Percentiles rank a stretch among this genome's conserved stretches.
phyloP scores from a whole-genome alignment of 2,113 vertebrate species.

The Paralichthys olivaceus region DNA sequence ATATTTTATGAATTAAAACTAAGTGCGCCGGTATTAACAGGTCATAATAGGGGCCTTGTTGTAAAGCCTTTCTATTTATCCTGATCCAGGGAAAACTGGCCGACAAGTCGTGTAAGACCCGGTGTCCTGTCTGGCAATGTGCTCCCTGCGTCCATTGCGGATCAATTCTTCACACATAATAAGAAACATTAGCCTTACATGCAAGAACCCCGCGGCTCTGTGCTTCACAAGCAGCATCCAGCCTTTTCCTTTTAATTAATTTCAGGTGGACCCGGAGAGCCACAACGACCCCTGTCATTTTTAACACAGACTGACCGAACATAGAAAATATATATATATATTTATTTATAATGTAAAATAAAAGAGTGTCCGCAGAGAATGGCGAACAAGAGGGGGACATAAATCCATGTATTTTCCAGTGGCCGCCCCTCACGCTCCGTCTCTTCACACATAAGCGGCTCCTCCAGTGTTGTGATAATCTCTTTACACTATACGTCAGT shows the following conservation, averaged over 20 bases:
- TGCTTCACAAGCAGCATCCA: slow-evolving; percentile 42
- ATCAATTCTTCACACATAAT: slow-evolving; percentile 85
- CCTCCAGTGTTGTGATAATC: slow-evolving; percentile 84
- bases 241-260: slow-evolving; percentile 60
- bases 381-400: slow-evolving; percentile 74
- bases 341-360: neutral
- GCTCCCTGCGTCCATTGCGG: slow-evolving; percentile 73
- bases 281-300: slow-evolving; percentile 23
- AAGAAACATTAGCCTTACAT: slow-evolving; percentile 82
- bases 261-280: slow-evolving; percentile 61
- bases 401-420: slow-evolving; percentile 82
- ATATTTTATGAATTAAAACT: slow-evolving; percentile 43
- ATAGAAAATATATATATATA: slow-evolving; percentile 2
- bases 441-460: slow-evolving; percentile 79
- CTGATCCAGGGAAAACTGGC: slow-evolving; percentile 40
- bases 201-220: slow-evolving; percentile 57
- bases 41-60: slow-evolving; percentile 25
- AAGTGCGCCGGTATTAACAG: neutral
- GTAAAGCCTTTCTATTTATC: slow-evolving; percentile 20
- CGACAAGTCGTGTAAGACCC: slow-evolving; percentile 42
- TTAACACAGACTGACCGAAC: neutral
- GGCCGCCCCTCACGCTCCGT: slow-evolving; percentile 60
- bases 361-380: slow-evolving; percentile 51
- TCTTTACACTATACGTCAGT: slow-evolving; percentile 83
- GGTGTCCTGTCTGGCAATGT: slow-evolving; percentile 54